These are phyloP conservation scores for Neodontobutis hainanensis DNA, from an alignment of 2,113 vertebrate genomes.

Conservation along the genomic window DNA sequence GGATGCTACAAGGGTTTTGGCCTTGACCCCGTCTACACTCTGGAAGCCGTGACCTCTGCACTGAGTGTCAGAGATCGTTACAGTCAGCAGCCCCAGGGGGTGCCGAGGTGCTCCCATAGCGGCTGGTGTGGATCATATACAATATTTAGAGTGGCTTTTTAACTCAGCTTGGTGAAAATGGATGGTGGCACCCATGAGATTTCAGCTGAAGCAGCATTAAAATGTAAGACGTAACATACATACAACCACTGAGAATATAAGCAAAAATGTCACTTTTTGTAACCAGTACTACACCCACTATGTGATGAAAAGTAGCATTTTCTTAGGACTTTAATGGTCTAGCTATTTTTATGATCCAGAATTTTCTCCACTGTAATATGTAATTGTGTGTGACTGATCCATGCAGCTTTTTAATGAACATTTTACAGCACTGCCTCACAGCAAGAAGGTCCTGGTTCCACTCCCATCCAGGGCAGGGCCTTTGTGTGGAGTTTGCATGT, in stretches of 20 bases:
- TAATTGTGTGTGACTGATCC: not conserved
- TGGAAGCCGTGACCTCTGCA: not conserved
- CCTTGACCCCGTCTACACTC: not conserved
- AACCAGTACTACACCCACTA: not conserved
- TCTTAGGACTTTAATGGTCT: not conserved
- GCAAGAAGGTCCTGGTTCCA: no score
- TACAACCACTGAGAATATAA: no score
- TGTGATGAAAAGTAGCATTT: not conserved
- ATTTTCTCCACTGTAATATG: not conserved
- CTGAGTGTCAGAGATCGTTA: slow-evolving; percentile 1
- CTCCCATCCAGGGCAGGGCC: no score
- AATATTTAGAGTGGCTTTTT: not conserved
- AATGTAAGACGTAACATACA: no score
- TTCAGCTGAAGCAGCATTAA: no score
- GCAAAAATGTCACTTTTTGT: no score
- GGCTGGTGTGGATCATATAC: no score
- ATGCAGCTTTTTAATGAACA: not conserved
- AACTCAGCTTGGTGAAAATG: not conserved
- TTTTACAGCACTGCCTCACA: not conserved
- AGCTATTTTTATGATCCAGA: not conserved
- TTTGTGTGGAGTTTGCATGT: no score
- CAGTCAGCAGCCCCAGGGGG: not conserved
- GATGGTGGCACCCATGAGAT: no score
- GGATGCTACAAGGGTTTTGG: not conserved
- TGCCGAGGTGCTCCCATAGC: not conserved